Percentiles rank a stretch among this genome's conserved stretches.
Evolutionary conservation across 2,888 invertebrate genomes (phyloP).

Genomic region (Icerya purchasi): DNA sequence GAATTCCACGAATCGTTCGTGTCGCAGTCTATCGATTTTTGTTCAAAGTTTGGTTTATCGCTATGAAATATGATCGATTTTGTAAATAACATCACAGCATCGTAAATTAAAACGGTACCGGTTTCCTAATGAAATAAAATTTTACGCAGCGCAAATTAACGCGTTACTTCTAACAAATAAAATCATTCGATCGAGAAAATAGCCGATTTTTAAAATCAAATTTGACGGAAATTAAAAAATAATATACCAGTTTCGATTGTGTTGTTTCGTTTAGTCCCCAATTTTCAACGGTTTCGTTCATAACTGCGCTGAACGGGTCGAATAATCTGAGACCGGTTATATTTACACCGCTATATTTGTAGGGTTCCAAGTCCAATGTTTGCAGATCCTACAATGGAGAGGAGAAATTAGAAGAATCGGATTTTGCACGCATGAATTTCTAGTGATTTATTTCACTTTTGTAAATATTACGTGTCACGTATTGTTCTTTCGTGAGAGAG

Average conservation of each 20-base stretch:
- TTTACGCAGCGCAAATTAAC: neutral
- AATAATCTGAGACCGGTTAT: constrained; percentile 32
- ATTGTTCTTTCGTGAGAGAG: too few relatives aligned
- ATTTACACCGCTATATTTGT: constrained; percentile 32
- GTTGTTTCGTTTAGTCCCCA: constrained; percentile 46
- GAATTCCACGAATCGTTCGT: constrained; percentile 42
- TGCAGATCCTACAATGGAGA: constrained; percentile 30
- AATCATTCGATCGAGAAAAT: too few relatives aligned
- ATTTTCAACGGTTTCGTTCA: constrained; percentile 29
- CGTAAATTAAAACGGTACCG: constrained; percentile 32
- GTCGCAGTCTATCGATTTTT: constrained; percentile 23
- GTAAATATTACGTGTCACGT: too few relatives aligned
- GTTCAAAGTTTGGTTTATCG: neutral
- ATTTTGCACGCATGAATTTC: too few relatives aligned
- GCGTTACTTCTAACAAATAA: neutral
- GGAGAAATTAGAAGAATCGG: too few relatives aligned
- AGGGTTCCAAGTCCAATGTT: constrained; percentile 30
- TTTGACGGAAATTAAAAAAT: too few relatives aligned
- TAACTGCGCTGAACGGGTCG: constrained; percentile 24
- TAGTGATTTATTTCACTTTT: too few relatives aligned
- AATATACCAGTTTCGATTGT: neutral
- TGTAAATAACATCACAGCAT: constrained; percentile 32
- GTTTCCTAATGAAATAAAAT: neutral
- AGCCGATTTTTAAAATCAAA: too few relatives aligned
- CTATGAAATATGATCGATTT: constrained; percentile 33